phyloP scores from a whole-genome alignment of 2,797 vertebrate species.

The Oceanodroma leucorhoa region DNA sequence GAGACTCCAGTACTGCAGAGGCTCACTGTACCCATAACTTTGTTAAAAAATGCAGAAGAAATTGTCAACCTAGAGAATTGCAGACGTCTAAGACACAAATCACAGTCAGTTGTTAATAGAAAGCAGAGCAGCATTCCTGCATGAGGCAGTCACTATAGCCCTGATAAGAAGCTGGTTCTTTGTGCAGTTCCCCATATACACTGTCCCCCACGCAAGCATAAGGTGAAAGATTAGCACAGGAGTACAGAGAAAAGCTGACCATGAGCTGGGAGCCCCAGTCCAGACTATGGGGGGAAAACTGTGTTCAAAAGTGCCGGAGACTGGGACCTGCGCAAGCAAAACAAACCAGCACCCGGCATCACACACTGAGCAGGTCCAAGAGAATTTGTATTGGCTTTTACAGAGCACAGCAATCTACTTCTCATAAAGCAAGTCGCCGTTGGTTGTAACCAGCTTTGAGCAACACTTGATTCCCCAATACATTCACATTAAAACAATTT shows the following conservation, averaged over 20 bases:
- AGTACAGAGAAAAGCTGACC: neutral
- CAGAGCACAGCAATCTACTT: neutral
- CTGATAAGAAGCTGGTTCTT: neutral
- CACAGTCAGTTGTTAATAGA: neutral
- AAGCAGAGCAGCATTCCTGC: neutral
- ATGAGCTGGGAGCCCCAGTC: neutral
- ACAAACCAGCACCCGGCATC: neutral
- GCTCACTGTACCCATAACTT: neutral
- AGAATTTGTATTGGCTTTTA: neutral
- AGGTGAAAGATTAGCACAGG: neutral
- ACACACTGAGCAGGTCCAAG: accelerated
- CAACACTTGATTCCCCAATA: neutral
- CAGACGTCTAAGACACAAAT: neutral
- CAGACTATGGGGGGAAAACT: accelerated
- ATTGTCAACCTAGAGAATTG: neutral
- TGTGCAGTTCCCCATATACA: neutral
- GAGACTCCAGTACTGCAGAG: neutral
- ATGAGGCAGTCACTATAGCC: neutral
- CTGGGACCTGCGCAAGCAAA: neutral
- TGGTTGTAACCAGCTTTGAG: neutral
- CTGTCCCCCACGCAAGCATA: neutral
- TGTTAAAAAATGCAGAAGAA: neutral
- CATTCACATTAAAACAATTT: neutral
- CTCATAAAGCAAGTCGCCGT: neutral
- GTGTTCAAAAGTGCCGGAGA: neutral